Conservation (phyloP, 2,888 invertebrate genomes). For the Odiellus spinosus region DNA sequence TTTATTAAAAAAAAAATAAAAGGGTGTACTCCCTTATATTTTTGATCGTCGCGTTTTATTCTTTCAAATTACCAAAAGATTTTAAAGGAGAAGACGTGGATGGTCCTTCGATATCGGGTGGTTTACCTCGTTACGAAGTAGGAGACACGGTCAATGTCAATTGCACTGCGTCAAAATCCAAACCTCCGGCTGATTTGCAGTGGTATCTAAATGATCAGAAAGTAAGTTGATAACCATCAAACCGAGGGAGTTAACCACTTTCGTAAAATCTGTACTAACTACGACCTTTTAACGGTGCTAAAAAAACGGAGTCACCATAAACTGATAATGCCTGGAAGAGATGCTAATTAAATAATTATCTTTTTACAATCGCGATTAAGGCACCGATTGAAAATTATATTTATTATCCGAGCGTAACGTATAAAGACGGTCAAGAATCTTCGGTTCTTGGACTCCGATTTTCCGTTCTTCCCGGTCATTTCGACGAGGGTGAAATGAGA, state of each 20-base stretch:
- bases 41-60: too few relatives aligned
- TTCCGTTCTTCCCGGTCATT: conserved; percentile 13
- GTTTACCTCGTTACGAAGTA: conserved; percentile 17
- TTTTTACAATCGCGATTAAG: too few relatives aligned
- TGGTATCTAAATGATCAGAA: conserved; percentile 25
- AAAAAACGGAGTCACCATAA: too few relatives aligned
- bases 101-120: conserved; percentile 17
- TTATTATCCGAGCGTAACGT: conserved; percentile 5
- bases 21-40: not conserved
- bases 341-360: too few relatives aligned
- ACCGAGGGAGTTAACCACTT: too few relatives aligned
- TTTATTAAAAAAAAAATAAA: too few relatives aligned
- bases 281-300: too few relatives aligned
- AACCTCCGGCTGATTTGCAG: conserved; percentile 25
- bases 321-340: too few relatives aligned
- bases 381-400: conserved; percentile 10
- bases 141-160: conserved; percentile 23
- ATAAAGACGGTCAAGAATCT: conserved; percentile 13
- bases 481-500: conserved; percentile 13
- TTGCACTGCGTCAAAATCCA: conserved; percentile 27
- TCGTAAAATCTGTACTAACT: too few relatives aligned
- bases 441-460: conserved; percentile 13
- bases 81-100: conserved; percentile 14
- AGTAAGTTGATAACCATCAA: too few relatives aligned
- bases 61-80: too few relatives aligned